These are phyloP conservation scores for Brachypteracias leptosomus DNA, from an alignment of 2,113 vertebrate genomes.

Conservation along the genomic window DNA sequence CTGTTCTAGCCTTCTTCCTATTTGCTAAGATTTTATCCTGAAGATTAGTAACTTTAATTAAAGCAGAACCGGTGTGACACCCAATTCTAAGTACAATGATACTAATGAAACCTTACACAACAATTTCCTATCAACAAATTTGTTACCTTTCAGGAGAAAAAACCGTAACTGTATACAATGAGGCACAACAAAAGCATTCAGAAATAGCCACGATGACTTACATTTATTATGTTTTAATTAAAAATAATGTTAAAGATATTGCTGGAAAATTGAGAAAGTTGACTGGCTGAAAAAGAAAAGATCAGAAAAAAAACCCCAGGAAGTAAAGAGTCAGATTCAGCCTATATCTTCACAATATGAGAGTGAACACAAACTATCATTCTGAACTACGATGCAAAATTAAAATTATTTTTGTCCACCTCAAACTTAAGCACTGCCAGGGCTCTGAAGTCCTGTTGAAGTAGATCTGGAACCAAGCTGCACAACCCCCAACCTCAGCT, in stretches of 20 bases:
- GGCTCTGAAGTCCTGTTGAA: background rate
- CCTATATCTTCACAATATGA: fast-evolving
- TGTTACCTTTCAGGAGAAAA: background rate
- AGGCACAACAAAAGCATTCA: background rate
- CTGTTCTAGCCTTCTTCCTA: background rate
- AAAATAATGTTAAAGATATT: background rate
- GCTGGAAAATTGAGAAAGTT: background rate
- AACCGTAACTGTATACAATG: fast-evolving
- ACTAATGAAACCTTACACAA: fast-evolving
- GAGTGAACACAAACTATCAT: background rate
- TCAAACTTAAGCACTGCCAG: background rate
- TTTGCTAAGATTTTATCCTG: background rate
- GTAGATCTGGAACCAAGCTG: background rate
- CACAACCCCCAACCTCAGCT: background rate
- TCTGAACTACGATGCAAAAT: background rate
- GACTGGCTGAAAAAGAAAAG: background rate
- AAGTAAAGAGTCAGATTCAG: background rate
- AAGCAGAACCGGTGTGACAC: background rate
- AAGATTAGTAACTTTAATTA: background rate
- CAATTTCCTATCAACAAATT: background rate
- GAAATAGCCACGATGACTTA: background rate
- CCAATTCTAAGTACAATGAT: background rate
- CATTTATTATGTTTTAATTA: background rate
- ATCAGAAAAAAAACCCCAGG: fast-evolving
- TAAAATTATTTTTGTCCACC: background rate